phyloP scores from a whole-genome alignment of 2,113 vertebrate genomes.

The Nanorana parkeri region DNA sequence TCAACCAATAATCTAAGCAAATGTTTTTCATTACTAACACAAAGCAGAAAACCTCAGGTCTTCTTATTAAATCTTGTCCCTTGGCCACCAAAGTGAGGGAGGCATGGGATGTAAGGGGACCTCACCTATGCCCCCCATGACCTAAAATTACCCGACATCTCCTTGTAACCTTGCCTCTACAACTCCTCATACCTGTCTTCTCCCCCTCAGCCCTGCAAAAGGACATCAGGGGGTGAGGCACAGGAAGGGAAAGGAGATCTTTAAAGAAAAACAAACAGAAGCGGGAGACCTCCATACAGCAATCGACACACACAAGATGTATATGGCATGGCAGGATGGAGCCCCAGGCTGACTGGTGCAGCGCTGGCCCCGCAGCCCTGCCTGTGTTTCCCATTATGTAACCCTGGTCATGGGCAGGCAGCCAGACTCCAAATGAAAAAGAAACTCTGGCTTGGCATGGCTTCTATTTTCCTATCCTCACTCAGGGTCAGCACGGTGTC shows the following conservation, averaged over 20 bases:
- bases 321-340: slow-evolving; percentile 91
- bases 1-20: slow-evolving; percentile 38
- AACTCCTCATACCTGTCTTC: not conserved
- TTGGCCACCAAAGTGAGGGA: slow-evolving; percentile 7
- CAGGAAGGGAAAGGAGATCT: slow-evolving; percentile 35
- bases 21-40: slow-evolving; percentile 52
- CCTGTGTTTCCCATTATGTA: slow-evolving; percentile 99
- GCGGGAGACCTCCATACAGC: slow-evolving; percentile 69
- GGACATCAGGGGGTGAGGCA: slow-evolving; percentile 22
- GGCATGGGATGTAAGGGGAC: not conserved
- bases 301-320: slow-evolving; percentile 98
- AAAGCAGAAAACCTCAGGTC: slow-evolving; percentile 23
- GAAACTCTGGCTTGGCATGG: slow-evolving; percentile 99
- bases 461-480: slow-evolving; percentile 99
- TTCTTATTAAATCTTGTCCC: slow-evolving; percentile 11
- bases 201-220: slow-evolving; percentile 22
- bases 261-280: slow-evolving; percentile 50
- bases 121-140: not conserved
- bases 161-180: not conserved
- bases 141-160: slow-evolving; percentile 6
- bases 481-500: slow-evolving; percentile 99
- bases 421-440: slow-evolving; percentile 99
- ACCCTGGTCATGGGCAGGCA: slow-evolving; percentile 99
- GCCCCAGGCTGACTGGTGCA: slow-evolving; percentile 86
- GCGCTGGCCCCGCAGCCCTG: slow-evolving; percentile 94